Evolutionary conservation across 1,140 invertebrate genomes (phyloP).

Genomic region (Chironomus tepperi): DNA sequence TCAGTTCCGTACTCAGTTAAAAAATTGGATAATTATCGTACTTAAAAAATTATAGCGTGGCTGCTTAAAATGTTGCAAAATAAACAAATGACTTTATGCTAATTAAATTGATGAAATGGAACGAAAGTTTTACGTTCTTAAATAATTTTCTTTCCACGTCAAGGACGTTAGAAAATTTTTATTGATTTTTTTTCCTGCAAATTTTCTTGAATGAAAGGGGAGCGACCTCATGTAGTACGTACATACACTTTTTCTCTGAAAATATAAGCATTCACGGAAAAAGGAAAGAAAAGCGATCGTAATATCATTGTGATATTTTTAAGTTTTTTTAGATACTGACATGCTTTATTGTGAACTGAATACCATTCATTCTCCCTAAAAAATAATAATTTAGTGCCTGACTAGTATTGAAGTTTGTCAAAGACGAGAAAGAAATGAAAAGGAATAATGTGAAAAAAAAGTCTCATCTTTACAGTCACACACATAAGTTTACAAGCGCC

Average conservation of each 20-base stretch:
- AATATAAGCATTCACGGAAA: not conserved
- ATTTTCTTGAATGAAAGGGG: slow-evolving; percentile 1
- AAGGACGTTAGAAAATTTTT: slow-evolving; percentile 13
- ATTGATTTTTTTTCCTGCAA: slow-evolving; percentile 10
- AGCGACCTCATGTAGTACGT: not conserved
- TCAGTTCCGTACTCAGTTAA: not conserved
- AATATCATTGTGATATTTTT: no score
- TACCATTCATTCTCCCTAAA: not conserved
- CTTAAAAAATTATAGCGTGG: not conserved
- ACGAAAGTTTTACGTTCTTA: not conserved
- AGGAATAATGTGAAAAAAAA: no score
- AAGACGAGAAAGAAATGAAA: no score
- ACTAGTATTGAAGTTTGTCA: not conserved
- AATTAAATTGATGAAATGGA: no score
- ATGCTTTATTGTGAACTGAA: not conserved
- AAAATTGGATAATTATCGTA: not conserved
- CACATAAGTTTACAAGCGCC: not conserved
- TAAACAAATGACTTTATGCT: not conserved
- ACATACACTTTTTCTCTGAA: not conserved
- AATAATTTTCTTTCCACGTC: not conserved
- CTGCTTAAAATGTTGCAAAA: not conserved
- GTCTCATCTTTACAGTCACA: no score
- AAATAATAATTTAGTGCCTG: not conserved
- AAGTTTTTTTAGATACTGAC: not conserved
- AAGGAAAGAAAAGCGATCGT: not conserved